These are phyloP conservation scores for Cabera pusaria DNA, from an alignment of 2,888 invertebrate genomes.

Conservation along the genomic window DNA sequence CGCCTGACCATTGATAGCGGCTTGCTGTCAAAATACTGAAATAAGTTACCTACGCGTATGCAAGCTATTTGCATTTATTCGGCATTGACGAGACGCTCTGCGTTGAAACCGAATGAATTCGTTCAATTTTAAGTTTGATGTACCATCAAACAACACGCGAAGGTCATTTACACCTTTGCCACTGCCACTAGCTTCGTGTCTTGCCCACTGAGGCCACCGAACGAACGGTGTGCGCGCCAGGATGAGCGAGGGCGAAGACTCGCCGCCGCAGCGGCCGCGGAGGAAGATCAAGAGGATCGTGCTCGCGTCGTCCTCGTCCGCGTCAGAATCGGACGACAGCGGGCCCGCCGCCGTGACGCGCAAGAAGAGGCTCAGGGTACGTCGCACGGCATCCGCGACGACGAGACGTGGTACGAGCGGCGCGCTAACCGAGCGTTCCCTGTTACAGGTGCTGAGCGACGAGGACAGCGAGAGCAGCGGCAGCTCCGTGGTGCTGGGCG, in stretches of 20 bases:
- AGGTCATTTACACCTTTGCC: conserved; percentile 76
- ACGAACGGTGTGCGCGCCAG: conserved; percentile 35
- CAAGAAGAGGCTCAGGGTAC: conserved; percentile 74
- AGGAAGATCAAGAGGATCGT: conserved; percentile 65
- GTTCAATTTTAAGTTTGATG: conserved; percentile 43
- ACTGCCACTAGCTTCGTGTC: conserved; percentile 63
- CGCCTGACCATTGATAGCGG: conserved; percentile 73
- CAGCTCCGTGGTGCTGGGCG: conserved; percentile 55
- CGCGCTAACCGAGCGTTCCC: conserved; percentile 3
- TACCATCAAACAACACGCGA: conserved; percentile 46
- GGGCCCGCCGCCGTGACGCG: conserved; percentile 61
- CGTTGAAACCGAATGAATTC: conserved; percentile 54
- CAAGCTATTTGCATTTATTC: conserved; percentile 40
- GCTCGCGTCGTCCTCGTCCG: conserved; percentile 59
- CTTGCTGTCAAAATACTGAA: conserved; percentile 81
- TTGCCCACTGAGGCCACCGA: conserved; percentile 53
- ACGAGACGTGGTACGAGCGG: too few relatives aligned
- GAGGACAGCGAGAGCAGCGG: conserved; percentile 73
- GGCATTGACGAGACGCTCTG: conserved; percentile 43
- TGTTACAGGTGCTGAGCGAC: conserved; percentile 81
- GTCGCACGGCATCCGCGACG: too few relatives aligned
- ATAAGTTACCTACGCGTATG: conserved; percentile 47
- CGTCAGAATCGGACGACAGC: conserved; percentile 75
- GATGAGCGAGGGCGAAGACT: conserved; percentile 73
- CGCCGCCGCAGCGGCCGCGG: conserved; percentile 55